These are phyloP conservation scores for Neogobius melanostomus DNA, from an alignment of 2,113 vertebrate genomes.

Conservation along the genomic window DNA sequence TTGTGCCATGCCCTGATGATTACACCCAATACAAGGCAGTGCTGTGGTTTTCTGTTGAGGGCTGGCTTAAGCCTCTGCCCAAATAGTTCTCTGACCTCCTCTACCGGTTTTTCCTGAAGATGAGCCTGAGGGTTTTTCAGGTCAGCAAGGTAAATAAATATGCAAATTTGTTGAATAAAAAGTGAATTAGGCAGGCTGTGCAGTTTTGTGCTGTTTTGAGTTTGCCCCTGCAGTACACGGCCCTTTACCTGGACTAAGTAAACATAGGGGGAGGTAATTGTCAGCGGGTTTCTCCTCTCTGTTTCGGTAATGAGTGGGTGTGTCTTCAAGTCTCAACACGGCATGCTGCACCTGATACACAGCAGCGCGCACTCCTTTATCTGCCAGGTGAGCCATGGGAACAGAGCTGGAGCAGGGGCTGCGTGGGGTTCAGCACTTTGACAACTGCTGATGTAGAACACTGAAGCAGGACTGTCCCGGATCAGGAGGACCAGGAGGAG, in stretches of 20 bases:
- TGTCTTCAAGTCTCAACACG: conserved; percentile 72
- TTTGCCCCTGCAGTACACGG: background rate
- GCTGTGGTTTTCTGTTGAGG: conserved; percentile 7
- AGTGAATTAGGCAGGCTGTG: background rate
- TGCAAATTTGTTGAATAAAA: conserved; percentile 33
- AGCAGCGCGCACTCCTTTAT: conserved; percentile 48
- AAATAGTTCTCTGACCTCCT: conserved; percentile 61
- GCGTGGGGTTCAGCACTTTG: background rate
- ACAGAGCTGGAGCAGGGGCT: conserved; percentile 17
- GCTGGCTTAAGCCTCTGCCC: conserved; percentile 25
- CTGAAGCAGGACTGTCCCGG: background rate
- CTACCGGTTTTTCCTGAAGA: conserved; percentile 82
- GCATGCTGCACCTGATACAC: conserved; percentile 49
- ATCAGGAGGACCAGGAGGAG: background rate
- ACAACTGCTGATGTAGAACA: background rate
- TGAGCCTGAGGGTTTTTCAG: conserved; percentile 56
- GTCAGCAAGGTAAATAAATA: background rate
- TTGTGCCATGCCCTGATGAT: background rate
- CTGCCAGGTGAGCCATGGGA: conserved; percentile 59
- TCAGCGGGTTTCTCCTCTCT: conserved; percentile 10
- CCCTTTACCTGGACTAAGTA: background rate
- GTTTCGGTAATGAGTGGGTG: conserved; percentile 49
- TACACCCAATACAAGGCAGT: background rate
- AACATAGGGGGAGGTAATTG: background rate
- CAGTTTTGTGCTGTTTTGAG: background rate